phyloP scores from a whole-genome alignment of 2,888 invertebrate genomes.

The Cosmia pyralina region DNA sequence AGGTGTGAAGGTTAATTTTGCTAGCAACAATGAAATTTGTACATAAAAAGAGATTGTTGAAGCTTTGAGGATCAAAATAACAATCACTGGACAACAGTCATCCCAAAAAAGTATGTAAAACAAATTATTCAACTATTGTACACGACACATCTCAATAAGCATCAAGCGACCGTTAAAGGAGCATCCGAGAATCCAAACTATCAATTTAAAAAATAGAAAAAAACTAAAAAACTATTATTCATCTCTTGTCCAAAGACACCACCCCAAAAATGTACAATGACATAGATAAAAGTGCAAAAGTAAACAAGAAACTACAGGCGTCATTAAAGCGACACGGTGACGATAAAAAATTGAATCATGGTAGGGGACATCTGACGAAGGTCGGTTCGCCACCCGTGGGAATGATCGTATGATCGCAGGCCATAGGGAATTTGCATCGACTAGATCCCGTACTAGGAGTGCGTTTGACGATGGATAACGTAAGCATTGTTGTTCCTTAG shows the following conservation, averaged over 20 bases:
- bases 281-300: constrained; percentile 84
- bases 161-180: constrained; percentile 76
- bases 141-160: constrained; percentile 68
- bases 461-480: constrained; percentile 63
- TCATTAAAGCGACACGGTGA: constrained; percentile 85
- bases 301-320: constrained; percentile 83
- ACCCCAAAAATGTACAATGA: constrained; percentile 81
- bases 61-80: constrained; percentile 46
- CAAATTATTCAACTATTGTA: constrained; percentile 73
- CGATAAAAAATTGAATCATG: constrained; percentile 74
- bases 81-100: constrained; percentile 37
- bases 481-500: constrained; percentile 66
- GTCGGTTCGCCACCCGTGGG: constrained; percentile 72
- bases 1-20: constrained; percentile 18
- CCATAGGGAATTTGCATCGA: constrained; percentile 73
- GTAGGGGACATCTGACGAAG: constrained; percentile 71
- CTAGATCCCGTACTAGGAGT: constrained; percentile 61
- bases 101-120: constrained; percentile 71
- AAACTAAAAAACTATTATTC: constrained; percentile 78
- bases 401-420: constrained; percentile 69
- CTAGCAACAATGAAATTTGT: constrained; percentile 4
- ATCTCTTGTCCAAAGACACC: constrained; percentile 83
- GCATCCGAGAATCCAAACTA: constrained; percentile 70
- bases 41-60: constrained; percentile 27
- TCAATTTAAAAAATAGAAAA: constrained; percentile 67